phyloP scores from a whole-genome alignment of 2,888 invertebrate species.

The Allacma fusca region DNA sequence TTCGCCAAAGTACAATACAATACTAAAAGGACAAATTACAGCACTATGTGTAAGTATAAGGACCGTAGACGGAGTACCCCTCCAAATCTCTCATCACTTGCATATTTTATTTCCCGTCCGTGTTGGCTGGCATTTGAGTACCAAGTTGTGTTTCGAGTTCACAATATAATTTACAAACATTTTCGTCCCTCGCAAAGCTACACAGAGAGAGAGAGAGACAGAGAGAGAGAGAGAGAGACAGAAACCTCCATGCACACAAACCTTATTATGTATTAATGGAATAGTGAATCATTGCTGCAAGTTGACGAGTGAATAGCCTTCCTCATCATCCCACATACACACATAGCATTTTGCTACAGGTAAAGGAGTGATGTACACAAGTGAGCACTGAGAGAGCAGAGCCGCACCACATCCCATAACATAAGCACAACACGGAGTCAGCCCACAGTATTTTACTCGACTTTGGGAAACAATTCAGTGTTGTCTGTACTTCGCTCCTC shows the following conservation, averaged over 20 bases:
- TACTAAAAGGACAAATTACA: too few relatives aligned
- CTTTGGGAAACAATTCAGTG: constrained; percentile 10
- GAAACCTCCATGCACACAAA: not conserved
- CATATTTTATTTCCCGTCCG: too few relatives aligned
- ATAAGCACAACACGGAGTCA: not conserved
- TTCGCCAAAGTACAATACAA: too few relatives aligned
- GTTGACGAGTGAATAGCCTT: constrained; percentile 4
- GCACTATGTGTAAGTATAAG: too few relatives aligned
- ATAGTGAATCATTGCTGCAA: not conserved
- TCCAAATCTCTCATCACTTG: too few relatives aligned
- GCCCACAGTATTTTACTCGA: not conserved
- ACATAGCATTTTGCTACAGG: not conserved
- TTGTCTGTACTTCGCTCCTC: not conserved
- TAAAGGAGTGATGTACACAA: not conserved
- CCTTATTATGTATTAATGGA: constrained; percentile 8
- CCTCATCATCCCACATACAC: constrained; percentile 11
- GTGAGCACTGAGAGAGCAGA: not conserved
- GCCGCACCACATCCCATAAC: not conserved
- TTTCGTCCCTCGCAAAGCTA: too few relatives aligned
- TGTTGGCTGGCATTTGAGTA: too few relatives aligned
- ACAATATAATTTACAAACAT: too few relatives aligned
- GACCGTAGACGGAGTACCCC: too few relatives aligned
- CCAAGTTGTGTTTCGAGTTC: too few relatives aligned
- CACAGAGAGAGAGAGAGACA: too few relatives aligned
- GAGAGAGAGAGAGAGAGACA: too few relatives aligned